Evolutionary conservation across 2,113 vertebrate species (phyloP).

Genomic region (Eudyptes chrysolophus): DNA sequence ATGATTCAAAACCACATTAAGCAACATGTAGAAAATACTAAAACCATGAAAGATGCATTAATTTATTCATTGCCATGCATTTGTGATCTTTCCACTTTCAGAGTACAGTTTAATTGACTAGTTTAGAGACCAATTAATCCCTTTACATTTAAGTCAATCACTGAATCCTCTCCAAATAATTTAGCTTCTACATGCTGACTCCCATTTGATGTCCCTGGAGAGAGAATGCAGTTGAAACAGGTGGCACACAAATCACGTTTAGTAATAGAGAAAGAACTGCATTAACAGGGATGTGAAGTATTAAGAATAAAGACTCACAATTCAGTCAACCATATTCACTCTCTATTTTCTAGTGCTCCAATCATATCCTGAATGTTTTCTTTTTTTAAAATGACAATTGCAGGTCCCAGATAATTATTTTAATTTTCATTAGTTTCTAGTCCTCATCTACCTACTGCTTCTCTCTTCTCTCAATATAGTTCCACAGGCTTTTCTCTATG

Average conservation of each 20-base stretch:
- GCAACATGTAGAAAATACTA: slow-evolving; percentile 64
- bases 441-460: neutral
- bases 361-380: fast-evolving
- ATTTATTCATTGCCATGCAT: slow-evolving; percentile 81
- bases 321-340: neutral
- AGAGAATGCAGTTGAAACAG: slow-evolving; percentile 50
- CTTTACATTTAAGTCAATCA: slow-evolving; percentile 88
- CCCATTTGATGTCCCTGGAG: slow-evolving; percentile 65
- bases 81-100: slow-evolving; percentile 80
- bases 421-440: neutral
- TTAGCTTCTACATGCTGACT: slow-evolving; percentile 55
- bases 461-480: neutral
- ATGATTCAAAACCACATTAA: slow-evolving; percentile 65
- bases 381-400: neutral
- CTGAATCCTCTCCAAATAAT: slow-evolving; percentile 75
- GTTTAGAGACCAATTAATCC: slow-evolving; percentile 84
- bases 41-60: slow-evolving; percentile 77
- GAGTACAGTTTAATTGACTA: slow-evolving; percentile 83
- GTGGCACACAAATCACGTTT: slow-evolving; percentile 60
- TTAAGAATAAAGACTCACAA: neutral
- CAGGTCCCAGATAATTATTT: neutral
- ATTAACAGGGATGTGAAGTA: slow-evolving; percentile 20
- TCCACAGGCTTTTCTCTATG: neutral
- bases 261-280: slow-evolving; percentile 41
- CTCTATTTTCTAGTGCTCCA: neutral